Percentiles rank a stretch among this genome's conserved stretches.
Conservation (phyloP, 1,140 invertebrate genomes). For the Tribolium castaneum region DNA sequence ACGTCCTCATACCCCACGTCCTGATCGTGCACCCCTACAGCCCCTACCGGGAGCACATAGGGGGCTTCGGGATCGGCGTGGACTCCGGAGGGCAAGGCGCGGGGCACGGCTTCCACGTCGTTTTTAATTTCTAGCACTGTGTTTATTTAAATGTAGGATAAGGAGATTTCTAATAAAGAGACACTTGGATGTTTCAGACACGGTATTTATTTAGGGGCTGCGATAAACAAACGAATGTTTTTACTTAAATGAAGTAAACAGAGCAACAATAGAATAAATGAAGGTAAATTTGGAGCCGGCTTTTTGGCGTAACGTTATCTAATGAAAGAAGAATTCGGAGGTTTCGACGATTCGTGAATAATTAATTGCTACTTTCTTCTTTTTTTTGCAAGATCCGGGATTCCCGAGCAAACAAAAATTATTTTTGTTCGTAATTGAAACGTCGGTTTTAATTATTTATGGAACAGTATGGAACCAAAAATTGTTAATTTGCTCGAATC, state of each 20-base stretch:
- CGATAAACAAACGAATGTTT: neutral
- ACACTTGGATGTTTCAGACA: neutral
- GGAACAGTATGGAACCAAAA: neutral
- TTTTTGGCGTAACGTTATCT: neutral
- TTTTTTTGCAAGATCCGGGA: neutral
- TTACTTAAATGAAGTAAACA: neutral
- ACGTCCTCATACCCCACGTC: slow-evolving; percentile 5
- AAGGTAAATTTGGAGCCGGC: neutral
- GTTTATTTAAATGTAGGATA: neutral
- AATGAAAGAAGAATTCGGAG: neutral
- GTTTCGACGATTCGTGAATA: neutral
- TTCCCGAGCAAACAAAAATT: neutral
- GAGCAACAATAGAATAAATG: neutral
- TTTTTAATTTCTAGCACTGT: neutral
- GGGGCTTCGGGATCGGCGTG: slow-evolving; percentile 37
- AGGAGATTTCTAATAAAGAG: neutral
- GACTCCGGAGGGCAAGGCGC: slow-evolving; percentile 36
- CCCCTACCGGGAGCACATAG: slow-evolving; percentile 19
- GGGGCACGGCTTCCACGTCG: slow-evolving; percentile 41
- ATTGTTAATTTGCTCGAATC: neutral
- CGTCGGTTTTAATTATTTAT: neutral
- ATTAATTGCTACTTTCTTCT: neutral
- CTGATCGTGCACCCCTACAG: neutral
- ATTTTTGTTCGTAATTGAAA: neutral
- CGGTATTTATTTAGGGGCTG: neutral